Conservation (phyloP, 2,888 invertebrate genomes). For the Platynereis dumerilii region DNA sequence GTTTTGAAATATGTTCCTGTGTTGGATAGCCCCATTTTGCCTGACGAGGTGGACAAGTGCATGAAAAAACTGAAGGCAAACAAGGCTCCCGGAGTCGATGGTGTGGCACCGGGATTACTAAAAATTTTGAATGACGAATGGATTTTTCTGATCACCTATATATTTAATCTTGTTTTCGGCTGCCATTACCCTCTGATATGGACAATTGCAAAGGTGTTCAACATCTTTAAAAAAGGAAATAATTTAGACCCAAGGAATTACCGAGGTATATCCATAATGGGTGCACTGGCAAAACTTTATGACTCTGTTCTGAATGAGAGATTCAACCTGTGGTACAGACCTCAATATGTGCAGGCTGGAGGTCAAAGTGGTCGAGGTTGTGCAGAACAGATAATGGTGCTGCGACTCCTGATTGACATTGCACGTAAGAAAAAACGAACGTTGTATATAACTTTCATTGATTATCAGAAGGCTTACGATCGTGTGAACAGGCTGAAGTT, state of each 20-base stretch:
- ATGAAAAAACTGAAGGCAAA: neutral
- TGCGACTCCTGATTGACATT: slow-evolving; percentile 3
- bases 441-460: too few species aligned
- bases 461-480: too few species aligned
- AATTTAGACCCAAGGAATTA: neutral
- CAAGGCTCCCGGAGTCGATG: neutral
- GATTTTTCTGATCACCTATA: neutral
- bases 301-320: neutral
- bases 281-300: neutral
- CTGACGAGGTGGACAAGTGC: slow-evolving; percentile 3
- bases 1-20: neutral
- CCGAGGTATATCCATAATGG: neutral
- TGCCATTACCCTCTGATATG: neutral
- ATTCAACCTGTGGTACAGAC: neutral
- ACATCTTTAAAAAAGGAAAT: slow-evolving; percentile 2
- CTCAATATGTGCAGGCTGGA: neutral
- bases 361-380: too few species aligned
- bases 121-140: slow-evolving; percentile 1
- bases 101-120: neutral
- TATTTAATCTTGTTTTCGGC: too few species aligned
- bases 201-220: neutral
- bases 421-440: too few species aligned
- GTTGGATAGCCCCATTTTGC: neutral
- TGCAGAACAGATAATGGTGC: slow-evolving; percentile 2
- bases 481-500: too few species aligned